A percentile compares a stretch with the other conserved stretches of the same genome.
These are phyloP conservation scores for Tetheella fluctuosa DNA, from an alignment of 2,888 invertebrate species.

Conservation along the genomic window DNA sequence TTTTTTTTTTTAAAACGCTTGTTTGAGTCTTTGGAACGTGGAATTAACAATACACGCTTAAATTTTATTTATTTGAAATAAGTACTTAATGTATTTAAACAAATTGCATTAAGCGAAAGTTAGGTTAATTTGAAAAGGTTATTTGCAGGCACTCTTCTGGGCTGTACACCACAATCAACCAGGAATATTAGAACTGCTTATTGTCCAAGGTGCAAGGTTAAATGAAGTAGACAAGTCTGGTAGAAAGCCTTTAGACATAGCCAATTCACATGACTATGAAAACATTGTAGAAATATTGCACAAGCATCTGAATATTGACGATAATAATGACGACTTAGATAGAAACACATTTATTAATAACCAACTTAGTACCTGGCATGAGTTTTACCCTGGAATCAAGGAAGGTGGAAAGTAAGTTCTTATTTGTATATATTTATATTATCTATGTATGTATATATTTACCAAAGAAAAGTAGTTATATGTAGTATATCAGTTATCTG, in stretches of 20 bases:
- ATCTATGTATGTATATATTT: too few relatives aligned
- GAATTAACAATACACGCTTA: too few relatives aligned
- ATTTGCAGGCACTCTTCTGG: constrained; percentile 85
- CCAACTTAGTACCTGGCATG: constrained; percentile 68
- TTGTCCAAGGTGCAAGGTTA: constrained; percentile 78
- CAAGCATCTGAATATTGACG: constrained; percentile 53
- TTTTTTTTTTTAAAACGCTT: too few relatives aligned
- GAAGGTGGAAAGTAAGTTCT: constrained; percentile 58
- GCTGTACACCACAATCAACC: constrained; percentile 83
- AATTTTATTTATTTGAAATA: too few relatives aligned
- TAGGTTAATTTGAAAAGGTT: constrained; percentile 23
- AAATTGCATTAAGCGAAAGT: constrained; percentile 7
- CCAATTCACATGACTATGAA: constrained; percentile 76
- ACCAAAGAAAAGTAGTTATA: too few relatives aligned
- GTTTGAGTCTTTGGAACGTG: too few relatives aligned
- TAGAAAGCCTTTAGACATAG: constrained; percentile 80
- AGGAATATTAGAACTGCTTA: constrained; percentile 80
- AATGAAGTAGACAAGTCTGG: constrained; percentile 78
- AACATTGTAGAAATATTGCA: constrained; percentile 75
- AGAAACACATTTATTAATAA: constrained; percentile 36
- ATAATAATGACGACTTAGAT: constrained; percentile 40
- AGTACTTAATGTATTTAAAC: too few relatives aligned
- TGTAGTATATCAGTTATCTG: too few relatives aligned
- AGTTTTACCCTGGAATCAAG: constrained; percentile 78
- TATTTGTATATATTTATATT: constrained; percentile 15